Percentiles rank a stretch among this genome's conserved stretches.
Conservation (phyloP, 2,797 vertebrate genomes). For the Onychomys leucogaster region DNA sequence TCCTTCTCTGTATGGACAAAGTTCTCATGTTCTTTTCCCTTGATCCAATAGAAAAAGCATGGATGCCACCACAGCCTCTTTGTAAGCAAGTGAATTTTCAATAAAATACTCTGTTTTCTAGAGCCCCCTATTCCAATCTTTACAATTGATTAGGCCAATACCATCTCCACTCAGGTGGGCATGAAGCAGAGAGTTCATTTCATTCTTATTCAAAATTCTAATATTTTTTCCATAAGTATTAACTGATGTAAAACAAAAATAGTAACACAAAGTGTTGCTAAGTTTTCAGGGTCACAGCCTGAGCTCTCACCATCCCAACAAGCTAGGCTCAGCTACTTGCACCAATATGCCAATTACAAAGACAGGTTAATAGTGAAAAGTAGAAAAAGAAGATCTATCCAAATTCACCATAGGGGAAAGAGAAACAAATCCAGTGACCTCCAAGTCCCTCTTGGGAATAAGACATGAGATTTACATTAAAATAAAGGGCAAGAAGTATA, state of each 20-base stretch:
- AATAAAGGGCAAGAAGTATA: background rate
- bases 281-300: background rate
- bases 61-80: accelerated
- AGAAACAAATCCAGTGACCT: background rate
- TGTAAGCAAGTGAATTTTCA: background rate
- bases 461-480: background rate
- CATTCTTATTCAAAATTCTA: background rate
- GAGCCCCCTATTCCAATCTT: background rate
- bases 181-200: background rate
- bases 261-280: background rate
- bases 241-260: background rate
- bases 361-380: background rate
- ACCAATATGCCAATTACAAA: background rate
- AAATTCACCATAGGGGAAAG: too few species aligned
- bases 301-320: background rate
- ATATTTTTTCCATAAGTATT: background rate
- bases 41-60: background rate
- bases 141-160: background rate
- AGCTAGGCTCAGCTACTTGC: background rate
- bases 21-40: background rate
- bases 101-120: background rate
- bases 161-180: background rate
- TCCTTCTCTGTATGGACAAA: background rate
- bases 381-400: too few species aligned
- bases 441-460: too few species aligned